Conservation (phyloP, 2,113 vertebrate species). For the Pardalotus punctatus region DNA sequence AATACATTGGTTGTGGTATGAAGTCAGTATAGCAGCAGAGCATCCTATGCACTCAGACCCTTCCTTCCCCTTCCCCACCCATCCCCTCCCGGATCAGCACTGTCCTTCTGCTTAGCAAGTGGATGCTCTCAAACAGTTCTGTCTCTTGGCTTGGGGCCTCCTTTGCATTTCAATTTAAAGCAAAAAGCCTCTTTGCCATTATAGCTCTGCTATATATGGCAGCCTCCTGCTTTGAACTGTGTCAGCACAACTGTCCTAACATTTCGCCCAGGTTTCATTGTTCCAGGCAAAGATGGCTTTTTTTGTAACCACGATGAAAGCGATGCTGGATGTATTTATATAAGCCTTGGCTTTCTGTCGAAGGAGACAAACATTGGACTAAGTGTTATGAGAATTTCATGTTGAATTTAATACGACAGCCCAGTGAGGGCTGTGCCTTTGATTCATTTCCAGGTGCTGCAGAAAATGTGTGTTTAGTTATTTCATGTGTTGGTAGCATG, state of each 20-base stretch:
- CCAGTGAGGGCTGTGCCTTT: background rate
- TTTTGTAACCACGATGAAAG: conserved; percentile 42
- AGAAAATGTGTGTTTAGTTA: conserved; percentile 16
- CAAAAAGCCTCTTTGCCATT: conserved; percentile 63
- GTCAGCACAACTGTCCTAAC: conserved; percentile 59
- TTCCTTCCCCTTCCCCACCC: conserved; percentile 14
- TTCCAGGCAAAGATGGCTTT: conserved; percentile 57
- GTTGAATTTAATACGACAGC: conserved; percentile 5
- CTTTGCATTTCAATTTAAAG: conserved; percentile 65
- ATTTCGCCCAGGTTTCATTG: conserved; percentile 57
- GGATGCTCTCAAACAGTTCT: conserved; percentile 65
- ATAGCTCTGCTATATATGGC: conserved; percentile 53
- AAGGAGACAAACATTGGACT: background rate
- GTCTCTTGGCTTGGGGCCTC: conserved; percentile 63
- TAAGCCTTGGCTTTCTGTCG: conserved; percentile 26
- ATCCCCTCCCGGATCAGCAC: conserved; percentile 28
- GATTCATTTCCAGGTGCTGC: conserved; percentile 24
- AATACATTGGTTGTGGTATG: conserved; percentile 68
- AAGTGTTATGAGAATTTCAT: background rate
- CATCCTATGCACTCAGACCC: conserved; percentile 57
- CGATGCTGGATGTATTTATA: conserved; percentile 15
- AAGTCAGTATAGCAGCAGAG: conserved; percentile 68
- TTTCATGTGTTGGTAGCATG: background rate
- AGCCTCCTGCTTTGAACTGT: conserved; percentile 61
- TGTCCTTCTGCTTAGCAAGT: conserved; percentile 63